Evolutionary conservation across 2,888 invertebrate species (phyloP), one percentile per base, ranked within the genome.

Genomic region (Oxytorus armatus): DNA sequence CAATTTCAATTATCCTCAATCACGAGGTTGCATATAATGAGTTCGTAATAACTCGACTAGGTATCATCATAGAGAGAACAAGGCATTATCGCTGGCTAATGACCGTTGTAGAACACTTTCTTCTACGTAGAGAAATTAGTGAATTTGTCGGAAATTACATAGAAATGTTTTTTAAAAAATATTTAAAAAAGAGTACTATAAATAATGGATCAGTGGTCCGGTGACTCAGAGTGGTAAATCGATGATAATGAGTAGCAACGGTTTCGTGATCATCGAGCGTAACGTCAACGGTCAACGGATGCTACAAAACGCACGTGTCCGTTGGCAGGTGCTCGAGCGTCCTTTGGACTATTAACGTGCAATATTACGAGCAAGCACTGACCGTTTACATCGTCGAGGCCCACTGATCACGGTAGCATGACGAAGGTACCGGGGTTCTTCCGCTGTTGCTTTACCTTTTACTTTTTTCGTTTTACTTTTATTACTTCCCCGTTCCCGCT

Each of bases 271-370:
- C 57, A 61, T 66, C 70, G 78, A 85, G 83, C 86, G 85, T 84
- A 74, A 82, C 85, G 82, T 84, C 81, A 85, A 83, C 83, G 83
- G 85, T 79, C 85, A 85, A 85, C 84, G 87, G 85, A 83, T 83
- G 85, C 82, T 69, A 79, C 82, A 73, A 57, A 85, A 84, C 81
- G 73, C 75, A 80, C 76, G 81, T 79, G 83, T 80, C 85, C 66
- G 83, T 86, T 84, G 82, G 86, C 86, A 86, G 86, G 86, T 86
- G 87, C 76, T 79, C 83, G 61, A 82, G 70, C 74, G 79, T 74
- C 63, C 49, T 68, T 73, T 73, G 8, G 49, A 76, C 82, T 51
- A 55, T 23, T 73, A n/a, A 65, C 57, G 77, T 79, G 42, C 51
- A 51, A 59, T 42, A 33, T 18, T 39, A 47, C 44, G 23, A 33